A percentile compares a stretch with the other conserved stretches of the same genome.
Evolutionary conservation across 2,888 invertebrate species (phyloP).

Genomic region (Rhagonycha lutea): DNA sequence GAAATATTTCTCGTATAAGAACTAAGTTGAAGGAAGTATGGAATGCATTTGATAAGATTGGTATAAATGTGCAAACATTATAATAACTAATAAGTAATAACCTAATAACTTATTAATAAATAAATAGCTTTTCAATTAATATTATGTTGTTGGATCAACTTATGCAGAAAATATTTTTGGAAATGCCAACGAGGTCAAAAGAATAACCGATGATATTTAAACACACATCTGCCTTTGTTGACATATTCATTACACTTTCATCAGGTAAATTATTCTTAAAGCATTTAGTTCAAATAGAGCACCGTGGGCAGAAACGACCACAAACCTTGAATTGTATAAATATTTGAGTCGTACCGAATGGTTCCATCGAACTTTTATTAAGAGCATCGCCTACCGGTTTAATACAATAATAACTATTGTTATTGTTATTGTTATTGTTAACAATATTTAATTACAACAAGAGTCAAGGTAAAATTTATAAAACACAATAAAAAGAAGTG

Average conservation of each 20-base stretch:
- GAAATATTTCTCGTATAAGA: too few species aligned
- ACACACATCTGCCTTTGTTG: slow-evolving; percentile 32
- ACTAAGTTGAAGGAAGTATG: too few species aligned
- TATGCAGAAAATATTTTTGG: background rate
- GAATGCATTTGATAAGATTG: too few species aligned
- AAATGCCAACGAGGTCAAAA: slow-evolving; percentile 4
- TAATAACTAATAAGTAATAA: background rate
- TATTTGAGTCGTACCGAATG: slow-evolving; percentile 37
- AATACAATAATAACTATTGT: background rate
- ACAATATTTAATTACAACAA: background rate
- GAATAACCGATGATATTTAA: slow-evolving; percentile 12
- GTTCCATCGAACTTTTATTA: slow-evolving; percentile 35
- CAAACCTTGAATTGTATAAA: slow-evolving; percentile 38
- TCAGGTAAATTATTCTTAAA: slow-evolving; percentile 31
- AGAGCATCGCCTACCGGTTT: slow-evolving; percentile 31
- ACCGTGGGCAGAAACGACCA: slow-evolving; percentile 38
- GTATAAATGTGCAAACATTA: too few species aligned
- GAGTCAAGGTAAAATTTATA: background rate
- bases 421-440: background rate
- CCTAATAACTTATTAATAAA: background rate
- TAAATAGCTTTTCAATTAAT: background rate
- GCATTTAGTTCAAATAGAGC: slow-evolving; percentile 44
- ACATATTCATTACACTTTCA: slow-evolving; percentile 35
- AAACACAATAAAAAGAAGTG: background rate
- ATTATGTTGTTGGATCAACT: background rate